These are phyloP conservation scores for Coreoperca whiteheadi DNA, from an alignment of 2,113 vertebrate species.

Conservation along the genomic window DNA sequence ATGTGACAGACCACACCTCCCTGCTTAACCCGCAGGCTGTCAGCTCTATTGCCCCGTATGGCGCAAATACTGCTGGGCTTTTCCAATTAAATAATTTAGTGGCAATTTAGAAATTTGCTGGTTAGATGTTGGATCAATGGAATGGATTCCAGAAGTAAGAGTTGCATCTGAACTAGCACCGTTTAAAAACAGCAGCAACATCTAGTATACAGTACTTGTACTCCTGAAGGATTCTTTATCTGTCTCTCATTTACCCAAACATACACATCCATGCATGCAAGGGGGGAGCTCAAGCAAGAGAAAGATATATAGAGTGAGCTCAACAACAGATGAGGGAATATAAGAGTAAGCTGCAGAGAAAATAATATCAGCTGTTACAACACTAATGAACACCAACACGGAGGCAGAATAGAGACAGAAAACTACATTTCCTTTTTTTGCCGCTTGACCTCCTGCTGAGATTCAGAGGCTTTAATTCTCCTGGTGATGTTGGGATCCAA, in stretches of 20 bases:
- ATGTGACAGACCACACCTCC: slow-evolving; percentile 52
- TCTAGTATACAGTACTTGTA: background rate
- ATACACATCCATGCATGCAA: slow-evolving; percentile 2
- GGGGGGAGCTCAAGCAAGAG: slow-evolving; percentile 20
- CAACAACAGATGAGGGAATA: slow-evolving; percentile 38
- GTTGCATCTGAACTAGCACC: slow-evolving; percentile 16
- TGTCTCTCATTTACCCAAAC: slow-evolving; percentile 7
- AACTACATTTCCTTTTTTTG: slow-evolving; percentile 64
- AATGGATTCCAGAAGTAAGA: slow-evolving; percentile 52
- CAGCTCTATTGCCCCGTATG: slow-evolving; percentile 33
- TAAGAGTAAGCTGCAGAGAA: slow-evolving; percentile 34
- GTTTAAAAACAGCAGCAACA: slow-evolving; percentile 18
- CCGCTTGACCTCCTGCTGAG: slow-evolving; percentile 73
- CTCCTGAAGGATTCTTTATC: background rate
- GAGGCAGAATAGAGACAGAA: slow-evolving; percentile 54
- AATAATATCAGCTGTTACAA: slow-evolving; percentile 60
- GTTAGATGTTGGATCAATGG: slow-evolving; percentile 54
- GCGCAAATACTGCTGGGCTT: slow-evolving; percentile 50
- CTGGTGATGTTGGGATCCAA: slow-evolving; percentile 78
- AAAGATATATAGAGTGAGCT: slow-evolving; percentile 37
- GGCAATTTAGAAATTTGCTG: slow-evolving; percentile 52
- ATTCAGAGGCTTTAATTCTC: slow-evolving; percentile 79
- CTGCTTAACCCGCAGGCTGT: slow-evolving; percentile 52
- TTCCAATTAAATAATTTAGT: slow-evolving; percentile 65
- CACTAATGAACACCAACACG: slow-evolving; percentile 69